Percentiles rank a stretch among this genome's conserved stretches.
Evolutionary conservation across 2,888 invertebrate genomes (phyloP).

Genomic region (Agrotis exclamationis): DNA sequence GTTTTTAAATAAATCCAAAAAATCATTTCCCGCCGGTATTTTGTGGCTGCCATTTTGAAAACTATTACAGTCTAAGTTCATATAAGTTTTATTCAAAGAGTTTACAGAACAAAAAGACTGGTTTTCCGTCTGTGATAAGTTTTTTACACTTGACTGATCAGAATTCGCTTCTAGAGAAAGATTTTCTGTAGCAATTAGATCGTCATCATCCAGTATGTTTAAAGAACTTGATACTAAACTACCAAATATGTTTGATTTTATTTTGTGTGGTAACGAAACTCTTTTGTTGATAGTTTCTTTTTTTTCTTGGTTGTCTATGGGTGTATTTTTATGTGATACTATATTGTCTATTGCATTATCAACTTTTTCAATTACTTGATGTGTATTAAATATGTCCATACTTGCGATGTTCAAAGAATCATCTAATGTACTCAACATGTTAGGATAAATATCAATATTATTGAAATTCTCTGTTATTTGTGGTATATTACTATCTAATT

Average conservation of each 20-base stretch:
- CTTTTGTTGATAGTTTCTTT: slow-evolving; percentile 7
- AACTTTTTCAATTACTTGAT: not conserved
- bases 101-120: slow-evolving; percentile 75
- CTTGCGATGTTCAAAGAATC: slow-evolving; percentile 4
- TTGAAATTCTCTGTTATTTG: not conserved
- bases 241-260: slow-evolving; percentile 59
- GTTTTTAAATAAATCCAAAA: slow-evolving; percentile 73
- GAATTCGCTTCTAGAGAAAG: slow-evolving; percentile 60
- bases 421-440: not conserved
- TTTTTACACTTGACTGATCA: slow-evolving; percentile 54
- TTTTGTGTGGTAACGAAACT: slow-evolving; percentile 21
- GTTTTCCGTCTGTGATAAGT: slow-evolving; percentile 63
- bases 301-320: not conserved
- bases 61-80: slow-evolving; percentile 81
- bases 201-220: slow-evolving; percentile 77
- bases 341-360: not conserved
- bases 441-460: slow-evolving; percentile 4
- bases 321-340: not conserved
- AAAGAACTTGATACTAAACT: slow-evolving; percentile 77
- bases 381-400: not conserved
- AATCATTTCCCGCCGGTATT: slow-evolving; percentile 74
- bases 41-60: slow-evolving; percentile 70
- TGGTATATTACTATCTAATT: not conserved
- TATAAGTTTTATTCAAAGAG: slow-evolving; percentile 79
- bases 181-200: slow-evolving; percentile 49